Percentiles rank a stretch among this genome's conserved stretches.
Evolutionary conservation across 2,113 vertebrate genomes (phyloP).

Genomic region (Bambusicola thoracicus): DNA sequence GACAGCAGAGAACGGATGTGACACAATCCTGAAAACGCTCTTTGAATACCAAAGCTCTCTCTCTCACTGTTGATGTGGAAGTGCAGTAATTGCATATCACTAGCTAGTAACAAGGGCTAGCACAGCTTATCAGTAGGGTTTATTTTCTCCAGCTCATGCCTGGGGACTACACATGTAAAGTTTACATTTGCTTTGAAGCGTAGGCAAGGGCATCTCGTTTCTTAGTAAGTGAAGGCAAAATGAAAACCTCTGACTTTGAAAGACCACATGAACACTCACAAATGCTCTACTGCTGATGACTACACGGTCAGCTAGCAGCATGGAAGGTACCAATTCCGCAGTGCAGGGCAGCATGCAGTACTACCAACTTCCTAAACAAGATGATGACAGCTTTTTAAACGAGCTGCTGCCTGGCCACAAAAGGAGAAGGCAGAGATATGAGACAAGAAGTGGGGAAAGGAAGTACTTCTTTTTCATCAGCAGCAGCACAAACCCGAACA

Average conservation of each 20-base stretch:
- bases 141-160: neutral
- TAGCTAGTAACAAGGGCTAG: neutral
- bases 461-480: neutral
- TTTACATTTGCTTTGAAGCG: neutral
- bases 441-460: neutral
- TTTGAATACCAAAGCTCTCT: neutral
- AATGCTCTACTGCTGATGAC: neutral
- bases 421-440: neutral
- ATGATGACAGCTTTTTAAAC: neutral
- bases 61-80: neutral
- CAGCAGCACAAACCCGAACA: neutral
- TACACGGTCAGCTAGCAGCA: neutral
- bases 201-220: neutral
- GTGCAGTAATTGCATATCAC: accelerated
- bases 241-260: neutral
- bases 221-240: neutral
- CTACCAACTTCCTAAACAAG: neutral
- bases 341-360: accelerated
- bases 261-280: neutral
- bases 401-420: neutral
- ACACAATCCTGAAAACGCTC: neutral
- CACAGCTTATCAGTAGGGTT: neutral
- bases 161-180: neutral
- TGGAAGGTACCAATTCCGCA: neutral
- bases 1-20: neutral